Evolutionary conservation across 2,797 vertebrate genomes (phyloP).

Genomic region (Typhlichthys subterraneus): DNA sequence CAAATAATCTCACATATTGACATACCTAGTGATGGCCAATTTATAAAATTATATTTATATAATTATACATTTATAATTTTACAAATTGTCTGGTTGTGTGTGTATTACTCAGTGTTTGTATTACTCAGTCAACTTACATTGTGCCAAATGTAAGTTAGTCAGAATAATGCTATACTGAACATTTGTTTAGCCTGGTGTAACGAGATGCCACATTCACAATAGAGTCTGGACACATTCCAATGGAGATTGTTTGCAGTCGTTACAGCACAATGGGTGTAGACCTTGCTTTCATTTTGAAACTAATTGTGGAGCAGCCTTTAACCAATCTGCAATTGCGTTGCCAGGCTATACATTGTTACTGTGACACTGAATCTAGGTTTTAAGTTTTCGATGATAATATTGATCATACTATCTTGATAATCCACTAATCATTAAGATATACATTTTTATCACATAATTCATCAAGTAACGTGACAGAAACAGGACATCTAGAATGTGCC

Average conservation of each 20-base stretch:
- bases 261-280: too few relatives aligned
- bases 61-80: neutral
- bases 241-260: too few relatives aligned
- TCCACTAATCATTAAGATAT: conserved; percentile 16
- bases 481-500: conserved; percentile 18
- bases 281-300: too few relatives aligned
- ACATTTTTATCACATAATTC: conserved; percentile 2
- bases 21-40: neutral
- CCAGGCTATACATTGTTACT: conserved; percentile 2
- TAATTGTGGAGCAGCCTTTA: too few relatives aligned
- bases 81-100: too few relatives aligned
- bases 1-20: neutral
- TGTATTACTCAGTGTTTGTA: neutral
- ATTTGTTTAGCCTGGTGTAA: neutral
- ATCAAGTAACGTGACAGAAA: conserved; percentile 27
- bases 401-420: conserved; percentile 11
- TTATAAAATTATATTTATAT: neutral
- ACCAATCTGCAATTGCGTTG: neutral
- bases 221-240: too few relatives aligned
- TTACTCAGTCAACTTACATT: neutral
- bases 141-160: too few relatives aligned
- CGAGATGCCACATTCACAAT: too few relatives aligned
- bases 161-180: neutral
- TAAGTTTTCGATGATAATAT: conserved; percentile 18
- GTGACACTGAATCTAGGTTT: conserved; percentile 19